Conservation (phyloP, 2,113 vertebrate genomes). For the Pimephales promelas region DNA sequence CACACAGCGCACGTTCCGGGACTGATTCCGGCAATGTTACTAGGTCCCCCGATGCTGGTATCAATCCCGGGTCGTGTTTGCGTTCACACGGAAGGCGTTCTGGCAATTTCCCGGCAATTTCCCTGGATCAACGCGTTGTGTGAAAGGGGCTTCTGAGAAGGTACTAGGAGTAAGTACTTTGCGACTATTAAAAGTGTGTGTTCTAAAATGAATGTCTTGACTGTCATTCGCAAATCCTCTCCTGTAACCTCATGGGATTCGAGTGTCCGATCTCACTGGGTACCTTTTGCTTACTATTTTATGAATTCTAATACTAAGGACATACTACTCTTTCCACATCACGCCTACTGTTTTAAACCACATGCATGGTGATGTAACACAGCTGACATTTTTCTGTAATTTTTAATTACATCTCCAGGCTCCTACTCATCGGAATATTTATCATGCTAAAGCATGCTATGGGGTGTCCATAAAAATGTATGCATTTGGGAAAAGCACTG, state of each 20-base stretch:
- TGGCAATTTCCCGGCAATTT: too few species aligned
- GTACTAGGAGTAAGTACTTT: too few species aligned
- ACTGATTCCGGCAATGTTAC: too few species aligned
- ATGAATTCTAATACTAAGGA: neutral
- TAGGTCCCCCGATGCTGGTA: too few species aligned
- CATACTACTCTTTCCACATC: neutral
- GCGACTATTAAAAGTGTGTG: too few species aligned
- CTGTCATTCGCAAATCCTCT: neutral
- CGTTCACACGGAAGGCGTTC: too few species aligned
- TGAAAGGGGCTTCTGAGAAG: too few species aligned
- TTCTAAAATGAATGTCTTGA: too few species aligned
- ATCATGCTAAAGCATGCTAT: neutral
- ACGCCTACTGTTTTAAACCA: neutral
- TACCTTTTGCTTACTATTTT: neutral
- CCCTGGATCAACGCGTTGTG: too few species aligned
- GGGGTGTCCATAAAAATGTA: neutral
- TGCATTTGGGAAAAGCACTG: constrained; percentile 8
- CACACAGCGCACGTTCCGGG: too few species aligned
- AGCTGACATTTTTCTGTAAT: constrained; percentile 3
- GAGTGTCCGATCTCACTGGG: neutral
- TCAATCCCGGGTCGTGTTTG: too few species aligned
- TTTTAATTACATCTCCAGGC: neutral
- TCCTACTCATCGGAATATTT: neutral
- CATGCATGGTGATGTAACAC: too few species aligned
- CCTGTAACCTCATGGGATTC: neutral